phyloP scores from a whole-genome alignment of 2,888 invertebrate species.

The Pemphredon lugubris region DNA sequence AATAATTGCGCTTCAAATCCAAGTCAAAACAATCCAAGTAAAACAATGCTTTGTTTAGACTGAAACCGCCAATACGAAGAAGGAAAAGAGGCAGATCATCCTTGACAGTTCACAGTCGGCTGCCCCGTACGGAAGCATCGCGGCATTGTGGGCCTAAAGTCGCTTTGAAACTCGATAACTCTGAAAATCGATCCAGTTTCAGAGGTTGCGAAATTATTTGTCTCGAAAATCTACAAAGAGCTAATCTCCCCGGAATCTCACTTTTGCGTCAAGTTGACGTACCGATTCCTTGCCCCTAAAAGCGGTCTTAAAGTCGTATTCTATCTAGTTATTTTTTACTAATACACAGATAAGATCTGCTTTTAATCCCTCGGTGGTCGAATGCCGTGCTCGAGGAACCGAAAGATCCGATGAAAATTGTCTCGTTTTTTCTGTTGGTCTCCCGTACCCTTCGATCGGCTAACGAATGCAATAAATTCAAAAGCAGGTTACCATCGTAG shows the following conservation, averaged over 20 bases:
- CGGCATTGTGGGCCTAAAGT: constrained; percentile 49
- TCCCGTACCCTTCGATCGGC: too few species aligned
- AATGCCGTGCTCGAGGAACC: too few species aligned
- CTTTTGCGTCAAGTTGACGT: constrained; percentile 16
- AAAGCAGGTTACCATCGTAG: too few species aligned
- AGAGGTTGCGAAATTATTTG: constrained; percentile 46
- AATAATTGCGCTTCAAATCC: too few species aligned
- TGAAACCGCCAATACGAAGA: constrained; percentile 25
- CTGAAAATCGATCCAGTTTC: constrained; percentile 69
- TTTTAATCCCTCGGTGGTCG: too few species aligned
- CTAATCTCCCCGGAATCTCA: constrained; percentile 50
- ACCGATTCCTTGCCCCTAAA: neutral
- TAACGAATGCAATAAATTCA: too few species aligned
- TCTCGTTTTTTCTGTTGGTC: too few species aligned
- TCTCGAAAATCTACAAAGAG: constrained; percentile 13
- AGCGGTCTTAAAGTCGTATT: neutral
- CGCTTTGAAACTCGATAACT: constrained; percentile 70
- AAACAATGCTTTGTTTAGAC: constrained; percentile 43
- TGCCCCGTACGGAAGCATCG: constrained; percentile 62
- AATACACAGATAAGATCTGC: too few species aligned
- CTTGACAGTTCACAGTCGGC: constrained; percentile 68
- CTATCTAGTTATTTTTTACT: neutral
- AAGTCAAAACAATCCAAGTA: constrained; percentile 17
- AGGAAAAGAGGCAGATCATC: constrained; percentile 59
- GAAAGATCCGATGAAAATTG: too few species aligned